These are phyloP conservation scores for Acanthosoma haemorrhoidale DNA, from an alignment of 2,888 invertebrate genomes.

Conservation along the genomic window DNA sequence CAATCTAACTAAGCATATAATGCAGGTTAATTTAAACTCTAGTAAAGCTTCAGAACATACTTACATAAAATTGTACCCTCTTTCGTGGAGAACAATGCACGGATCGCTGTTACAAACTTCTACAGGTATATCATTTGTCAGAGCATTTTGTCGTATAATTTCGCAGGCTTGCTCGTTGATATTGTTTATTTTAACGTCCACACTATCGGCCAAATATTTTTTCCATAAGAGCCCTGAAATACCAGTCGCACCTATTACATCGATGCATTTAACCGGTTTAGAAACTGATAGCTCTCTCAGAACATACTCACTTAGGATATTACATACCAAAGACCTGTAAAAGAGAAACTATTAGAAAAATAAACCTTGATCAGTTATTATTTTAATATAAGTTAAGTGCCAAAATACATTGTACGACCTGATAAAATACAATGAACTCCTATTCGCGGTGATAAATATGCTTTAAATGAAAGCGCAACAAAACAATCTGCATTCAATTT, in stretches of 20 bases:
- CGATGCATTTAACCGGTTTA: slow-evolving; percentile 40
- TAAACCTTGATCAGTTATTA: too few species aligned
- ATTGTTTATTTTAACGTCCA: slow-evolving; percentile 39
- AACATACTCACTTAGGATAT: slow-evolving; percentile 38
- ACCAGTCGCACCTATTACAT: slow-evolving; percentile 40
- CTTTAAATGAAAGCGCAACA: too few species aligned
- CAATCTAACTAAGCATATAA: slow-evolving; percentile 9
- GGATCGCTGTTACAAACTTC: slow-evolving; percentile 40
- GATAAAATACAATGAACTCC: too few species aligned
- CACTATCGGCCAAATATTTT: slow-evolving; percentile 36
- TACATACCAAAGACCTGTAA: slow-evolving; percentile 40
- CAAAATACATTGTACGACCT: too few species aligned
- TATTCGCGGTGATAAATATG: too few species aligned
- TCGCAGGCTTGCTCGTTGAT: slow-evolving; percentile 1
- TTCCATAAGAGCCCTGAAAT: slow-evolving; percentile 40
- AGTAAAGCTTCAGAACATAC: slow-evolving; percentile 27
- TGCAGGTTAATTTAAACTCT: not conserved
- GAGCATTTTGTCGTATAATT: slow-evolving; percentile 37
- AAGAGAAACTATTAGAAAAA: not conserved
- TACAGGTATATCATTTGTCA: slow-evolving; percentile 38
- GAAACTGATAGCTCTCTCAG: slow-evolving; percentile 38
- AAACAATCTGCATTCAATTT: too few species aligned
- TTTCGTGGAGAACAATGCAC: slow-evolving; percentile 41
- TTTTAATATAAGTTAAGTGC: too few species aligned
- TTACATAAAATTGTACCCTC: slow-evolving; percentile 44